Conservation (phyloP, 1,140 invertebrate species). For the Leguminivora glycinivorella region DNA sequence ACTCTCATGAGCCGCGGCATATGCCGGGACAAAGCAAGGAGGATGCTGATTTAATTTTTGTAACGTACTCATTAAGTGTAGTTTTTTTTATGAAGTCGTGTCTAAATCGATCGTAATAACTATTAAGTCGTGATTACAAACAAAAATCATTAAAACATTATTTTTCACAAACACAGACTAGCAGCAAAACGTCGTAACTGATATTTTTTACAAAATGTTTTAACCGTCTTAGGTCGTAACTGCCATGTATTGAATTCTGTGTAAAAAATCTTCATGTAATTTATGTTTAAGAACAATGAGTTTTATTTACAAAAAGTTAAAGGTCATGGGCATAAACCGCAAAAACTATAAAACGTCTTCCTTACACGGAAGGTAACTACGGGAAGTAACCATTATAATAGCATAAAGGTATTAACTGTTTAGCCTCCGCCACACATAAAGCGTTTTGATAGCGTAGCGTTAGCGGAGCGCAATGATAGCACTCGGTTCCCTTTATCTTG, state of each 20-base stretch:
- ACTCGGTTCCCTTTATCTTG: no score
- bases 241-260: not conserved
- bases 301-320: not conserved
- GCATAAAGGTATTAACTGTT: not conserved
- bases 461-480: no score
- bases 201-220: not conserved
- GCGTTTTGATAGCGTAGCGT: no score
- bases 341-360: not conserved
- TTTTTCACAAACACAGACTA: not conserved
- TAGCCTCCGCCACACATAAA: no score
- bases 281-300: not conserved
- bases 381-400: not conserved
- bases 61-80: no score
- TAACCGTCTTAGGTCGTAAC: not conserved
- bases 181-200: not conserved
- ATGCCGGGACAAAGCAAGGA: no score
- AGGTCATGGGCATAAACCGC: not conserved
- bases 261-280: not conserved
- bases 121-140: not conserved
- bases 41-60: no score
- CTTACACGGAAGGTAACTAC: no score
- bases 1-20: no score
- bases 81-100: not conserved
- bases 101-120: not conserved
- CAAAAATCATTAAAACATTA: not conserved